These are phyloP conservation scores for Nicator chloris DNA, from an alignment of 2,113 vertebrate species.

Conservation along the genomic window DNA sequence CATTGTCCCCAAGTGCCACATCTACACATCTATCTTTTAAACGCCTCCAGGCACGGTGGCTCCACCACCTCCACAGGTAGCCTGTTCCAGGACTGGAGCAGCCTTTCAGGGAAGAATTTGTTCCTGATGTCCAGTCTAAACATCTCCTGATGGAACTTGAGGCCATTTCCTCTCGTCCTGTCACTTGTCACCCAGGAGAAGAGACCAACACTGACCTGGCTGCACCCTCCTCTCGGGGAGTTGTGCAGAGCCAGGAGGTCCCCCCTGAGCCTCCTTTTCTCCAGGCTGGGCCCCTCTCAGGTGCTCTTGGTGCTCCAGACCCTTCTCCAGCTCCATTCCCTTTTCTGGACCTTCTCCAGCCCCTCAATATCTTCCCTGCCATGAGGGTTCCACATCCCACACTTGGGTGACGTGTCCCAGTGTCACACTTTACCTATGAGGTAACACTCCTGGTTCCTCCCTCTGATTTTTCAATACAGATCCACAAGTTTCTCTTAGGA, in stretches of 20 bases:
- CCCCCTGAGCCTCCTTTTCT: background rate
- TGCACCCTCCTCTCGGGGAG: background rate
- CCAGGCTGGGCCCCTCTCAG: background rate
- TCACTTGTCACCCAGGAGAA: background rate
- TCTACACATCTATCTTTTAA: background rate
- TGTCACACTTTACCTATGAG: background rate
- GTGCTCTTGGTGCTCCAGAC: background rate
- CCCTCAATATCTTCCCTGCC: background rate
- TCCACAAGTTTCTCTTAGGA: background rate
- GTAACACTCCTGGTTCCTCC: background rate
- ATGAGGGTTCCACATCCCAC: background rate
- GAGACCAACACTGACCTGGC: too few species aligned
- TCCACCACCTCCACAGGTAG: accelerated
- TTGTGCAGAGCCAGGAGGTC: background rate
- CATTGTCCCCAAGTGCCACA: background rate
- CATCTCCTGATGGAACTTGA: background rate
- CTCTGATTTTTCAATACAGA: background rate
- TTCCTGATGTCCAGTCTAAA: too few species aligned
- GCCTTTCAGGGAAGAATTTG: background rate
- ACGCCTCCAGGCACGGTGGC: background rate
- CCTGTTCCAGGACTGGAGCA: background rate
- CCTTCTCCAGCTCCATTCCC: background rate
- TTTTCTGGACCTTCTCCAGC: background rate
- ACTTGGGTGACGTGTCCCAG: background rate
- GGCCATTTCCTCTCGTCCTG: background rate